A percentile compares a stretch with the other conserved stretches of the same genome.
Evolutionary conservation across 2,888 invertebrate species (phyloP).

Genomic region (Cheiracanthium punctorium): DNA sequence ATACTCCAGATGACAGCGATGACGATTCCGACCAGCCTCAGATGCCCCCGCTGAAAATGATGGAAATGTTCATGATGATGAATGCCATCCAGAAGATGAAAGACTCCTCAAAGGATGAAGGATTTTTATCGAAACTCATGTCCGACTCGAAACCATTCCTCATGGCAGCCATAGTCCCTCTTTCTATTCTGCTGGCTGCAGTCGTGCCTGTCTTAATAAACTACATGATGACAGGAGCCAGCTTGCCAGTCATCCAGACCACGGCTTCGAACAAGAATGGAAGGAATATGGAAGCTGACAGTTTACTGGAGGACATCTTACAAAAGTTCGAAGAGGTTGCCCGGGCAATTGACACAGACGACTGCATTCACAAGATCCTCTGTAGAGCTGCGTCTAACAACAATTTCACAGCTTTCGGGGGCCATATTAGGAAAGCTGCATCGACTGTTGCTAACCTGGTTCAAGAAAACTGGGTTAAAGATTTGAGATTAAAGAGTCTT

Average conservation of each 20-base stretch:
- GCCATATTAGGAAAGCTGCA: slow-evolving; percentile 33
- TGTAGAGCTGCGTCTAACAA: slow-evolving; percentile 28
- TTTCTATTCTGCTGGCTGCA: slow-evolving; percentile 34
- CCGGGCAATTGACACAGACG: slow-evolving; percentile 29
- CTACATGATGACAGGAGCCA: slow-evolving; percentile 37
- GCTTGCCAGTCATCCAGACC: neutral
- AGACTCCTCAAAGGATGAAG: slow-evolving; percentile 24
- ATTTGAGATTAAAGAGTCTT: slow-evolving; percentile 22
- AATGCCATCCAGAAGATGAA: slow-evolving; percentile 2
- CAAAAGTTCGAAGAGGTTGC: slow-evolving; percentile 27
- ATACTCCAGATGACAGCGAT: neutral
- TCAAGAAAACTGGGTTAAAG: slow-evolving; percentile 37
- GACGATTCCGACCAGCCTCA: neutral
- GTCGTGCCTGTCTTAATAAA: slow-evolving; percentile 54
- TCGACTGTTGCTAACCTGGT: slow-evolving; percentile 15
- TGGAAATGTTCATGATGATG: slow-evolving; percentile 47
- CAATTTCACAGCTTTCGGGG: neutral
- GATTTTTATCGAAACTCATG: slow-evolving; percentile 38
- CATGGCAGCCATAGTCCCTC: slow-evolving; percentile 46
- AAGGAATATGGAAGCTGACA: slow-evolving; percentile 1
- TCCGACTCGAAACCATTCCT: slow-evolving; percentile 35
- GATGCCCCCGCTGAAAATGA: slow-evolving; percentile 25
- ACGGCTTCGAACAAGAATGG: slow-evolving; percentile 43
- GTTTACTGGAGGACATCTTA: slow-evolving; percentile 3
- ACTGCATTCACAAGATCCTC: slow-evolving; percentile 43